Evolutionary conservation across 2,888 invertebrate species (phyloP).

Genomic region (Cephus spinipes): DNA sequence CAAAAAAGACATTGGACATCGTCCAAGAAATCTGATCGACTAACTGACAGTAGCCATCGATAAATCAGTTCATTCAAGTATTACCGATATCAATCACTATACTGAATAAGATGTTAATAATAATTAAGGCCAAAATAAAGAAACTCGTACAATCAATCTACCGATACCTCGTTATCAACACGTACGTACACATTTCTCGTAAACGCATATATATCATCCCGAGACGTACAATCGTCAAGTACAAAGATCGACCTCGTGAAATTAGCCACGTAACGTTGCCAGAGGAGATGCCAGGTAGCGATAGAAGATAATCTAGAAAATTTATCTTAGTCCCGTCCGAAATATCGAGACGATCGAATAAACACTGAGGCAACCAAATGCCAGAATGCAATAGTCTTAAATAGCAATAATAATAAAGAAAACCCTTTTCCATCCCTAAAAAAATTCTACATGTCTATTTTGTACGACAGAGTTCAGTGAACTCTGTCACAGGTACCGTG

Average conservation of each 20-base stretch:
- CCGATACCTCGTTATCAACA: background rate
- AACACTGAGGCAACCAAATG: conserved; percentile 6
- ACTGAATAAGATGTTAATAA: background rate
- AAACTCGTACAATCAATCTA: background rate
- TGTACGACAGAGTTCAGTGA: background rate
- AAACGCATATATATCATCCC: background rate
- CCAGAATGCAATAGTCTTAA: background rate
- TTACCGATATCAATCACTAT: background rate
- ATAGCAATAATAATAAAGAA: background rate
- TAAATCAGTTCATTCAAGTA: background rate
- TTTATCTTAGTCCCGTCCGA: conserved; percentile 13
- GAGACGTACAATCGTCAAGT: background rate
- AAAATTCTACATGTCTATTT: background rate
- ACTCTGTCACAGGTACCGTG: conserved; percentile 33
- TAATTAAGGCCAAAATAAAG: background rate
- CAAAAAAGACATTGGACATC: background rate
- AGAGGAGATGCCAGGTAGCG: background rate
- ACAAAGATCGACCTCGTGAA: background rate
- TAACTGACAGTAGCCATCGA: conserved; percentile 5
- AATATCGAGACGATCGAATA: conserved; percentile 17
- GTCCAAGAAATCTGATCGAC: conserved; percentile 20
- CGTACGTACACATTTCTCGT: background rate
- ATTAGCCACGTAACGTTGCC: background rate
- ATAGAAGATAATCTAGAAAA: background rate
- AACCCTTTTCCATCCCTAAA: background rate